Evolutionary conservation across 2,888 invertebrate species (phyloP), one percentile per base, ranked within the genome.

Genomic region (Drosophila paramelanica): DNA sequence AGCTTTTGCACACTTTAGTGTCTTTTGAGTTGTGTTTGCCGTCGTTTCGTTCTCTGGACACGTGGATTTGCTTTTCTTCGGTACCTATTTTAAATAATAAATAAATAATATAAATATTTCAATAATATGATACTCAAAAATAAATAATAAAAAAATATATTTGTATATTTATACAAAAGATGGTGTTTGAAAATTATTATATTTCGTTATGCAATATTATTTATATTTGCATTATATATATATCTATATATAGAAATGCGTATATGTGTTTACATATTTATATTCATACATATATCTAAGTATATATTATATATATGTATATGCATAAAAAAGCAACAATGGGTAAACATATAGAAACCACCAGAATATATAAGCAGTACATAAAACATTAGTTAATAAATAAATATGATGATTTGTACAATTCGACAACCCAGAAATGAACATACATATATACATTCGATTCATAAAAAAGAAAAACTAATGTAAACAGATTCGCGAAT

Each of bases 11-110:
- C 81, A 80, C 81, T 82, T 89, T 86, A 90, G 90, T 90, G 81
- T 89, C 84, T 89, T 89, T 74, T 76, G 76, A 89, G 80, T 86
- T 80, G 88, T 83, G 89, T 82, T 89, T 77, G 90, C 89, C 84
- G 80, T 81, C 90, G 91, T 85, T 89, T 91, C 91, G 89, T 82
- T 84, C 71, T 77, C 76, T 77, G 79, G 79, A 77, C 74, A 81
- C 72, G 80, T 77, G 71, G 78, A 73, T 76, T 66, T 62, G 49
- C 51, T 71, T 67, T 65, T 71, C 76, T 71, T 67, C 77, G 78
- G 79, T 80, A 79, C 73, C 73, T 58, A 73, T 36, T 51, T 56
- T 43, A 42, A 42, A 42, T 31, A 31, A 31, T 8, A 31, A 31
- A 8, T 31, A 56, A 43, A 23, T 45, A 23, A 17, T 46, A 39